Percentiles rank a stretch among this genome's conserved stretches.
These are phyloP conservation scores for Sebastes cheni DNA, from an alignment of 2,797 vertebrate species.

Conservation along the genomic window DNA sequence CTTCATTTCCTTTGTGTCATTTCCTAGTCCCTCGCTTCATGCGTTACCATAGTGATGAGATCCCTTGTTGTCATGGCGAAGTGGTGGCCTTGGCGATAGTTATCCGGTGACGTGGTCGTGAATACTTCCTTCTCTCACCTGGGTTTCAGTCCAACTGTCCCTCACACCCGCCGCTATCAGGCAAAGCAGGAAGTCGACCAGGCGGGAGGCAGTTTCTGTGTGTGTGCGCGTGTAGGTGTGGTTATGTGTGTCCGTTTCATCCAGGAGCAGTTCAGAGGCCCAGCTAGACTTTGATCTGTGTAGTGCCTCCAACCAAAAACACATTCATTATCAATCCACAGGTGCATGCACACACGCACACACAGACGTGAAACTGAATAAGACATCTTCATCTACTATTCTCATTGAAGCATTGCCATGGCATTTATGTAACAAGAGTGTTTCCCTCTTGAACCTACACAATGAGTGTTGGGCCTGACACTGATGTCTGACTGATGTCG, in stretches of 20 bases:
- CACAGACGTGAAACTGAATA: conserved; percentile 22
- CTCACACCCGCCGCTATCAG: conserved; percentile 26
- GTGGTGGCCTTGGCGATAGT: conserved; percentile 40
- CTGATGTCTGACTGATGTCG: conserved; percentile 1
- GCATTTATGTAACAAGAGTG: conserved; percentile 29
- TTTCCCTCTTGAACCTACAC: conserved; percentile 26
- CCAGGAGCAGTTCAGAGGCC: conserved; percentile 49
- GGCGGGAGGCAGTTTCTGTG: not conserved
- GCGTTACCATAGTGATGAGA: conserved; percentile 62
- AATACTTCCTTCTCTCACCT: conserved; percentile 51
- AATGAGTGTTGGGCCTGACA: conserved; percentile 1
- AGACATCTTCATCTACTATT: conserved; percentile 37
- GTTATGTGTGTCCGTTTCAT: conserved; percentile 6
- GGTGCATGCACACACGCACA: conserved; percentile 32
- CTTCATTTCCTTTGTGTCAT: conserved; percentile 52
- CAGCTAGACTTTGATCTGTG: conserved; percentile 65
- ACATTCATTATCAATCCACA: conserved; percentile 61
- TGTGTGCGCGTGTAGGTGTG: not conserved
- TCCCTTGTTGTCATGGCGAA: conserved; percentile 63
- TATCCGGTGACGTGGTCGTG: conserved; percentile 14
- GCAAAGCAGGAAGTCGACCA: not conserved
- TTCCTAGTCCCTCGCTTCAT: conserved; percentile 35
- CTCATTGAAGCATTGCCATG: conserved; percentile 34
- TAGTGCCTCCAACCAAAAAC: conserved; percentile 32
- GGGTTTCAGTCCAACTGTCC: conserved; percentile 46